phyloP scores from a whole-genome alignment of 2,113 vertebrate genomes.

The Brachirus orientalis region DNA sequence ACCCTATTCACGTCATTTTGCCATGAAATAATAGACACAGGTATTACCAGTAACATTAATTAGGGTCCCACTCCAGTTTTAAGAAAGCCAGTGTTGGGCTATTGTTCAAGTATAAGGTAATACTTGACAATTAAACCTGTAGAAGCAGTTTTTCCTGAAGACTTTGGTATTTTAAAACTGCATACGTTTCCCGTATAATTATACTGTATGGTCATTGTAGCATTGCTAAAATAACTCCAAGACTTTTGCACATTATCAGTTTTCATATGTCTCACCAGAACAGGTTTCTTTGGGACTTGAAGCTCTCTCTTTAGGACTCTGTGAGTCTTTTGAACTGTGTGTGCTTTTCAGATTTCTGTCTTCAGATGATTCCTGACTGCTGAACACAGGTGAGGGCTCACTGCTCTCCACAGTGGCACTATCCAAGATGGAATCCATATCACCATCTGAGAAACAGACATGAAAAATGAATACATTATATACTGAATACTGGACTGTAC shows the following conservation, averaged over 20 bases:
- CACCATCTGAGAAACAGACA: slow-evolving; percentile 84
- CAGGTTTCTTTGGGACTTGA: slow-evolving; percentile 66
- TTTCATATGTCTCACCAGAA: slow-evolving; percentile 62
- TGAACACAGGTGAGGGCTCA: slow-evolving; percentile 77
- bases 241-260: not conserved
- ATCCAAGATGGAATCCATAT: slow-evolving; percentile 90
- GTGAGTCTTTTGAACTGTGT: slow-evolving; percentile 43
- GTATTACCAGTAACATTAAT: too few relatives aligned
- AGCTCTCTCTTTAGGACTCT: slow-evolving; percentile 30
- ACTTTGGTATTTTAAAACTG: too few relatives aligned
- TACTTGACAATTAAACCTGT: too few relatives aligned
- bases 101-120: too few relatives aligned
- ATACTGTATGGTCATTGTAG: too few relatives aligned
- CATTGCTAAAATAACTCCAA: too few relatives aligned
- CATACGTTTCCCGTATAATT: too few relatives aligned
- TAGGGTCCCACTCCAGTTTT: too few relatives aligned
- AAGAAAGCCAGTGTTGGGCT: too few relatives aligned
- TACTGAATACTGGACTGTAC: not conserved
- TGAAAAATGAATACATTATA: not conserved
- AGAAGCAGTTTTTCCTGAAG: too few relatives aligned
- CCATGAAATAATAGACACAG: too few relatives aligned
- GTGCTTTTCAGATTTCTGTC: slow-evolving; percentile 60
- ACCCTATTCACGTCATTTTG: too few relatives aligned
- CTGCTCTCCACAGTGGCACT: slow-evolving; percentile 85
- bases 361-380: slow-evolving; percentile 64